Base-by-base conservation (phyloP, 2,888 invertebrate genomes). In the Cantharis rufa region DNA sequence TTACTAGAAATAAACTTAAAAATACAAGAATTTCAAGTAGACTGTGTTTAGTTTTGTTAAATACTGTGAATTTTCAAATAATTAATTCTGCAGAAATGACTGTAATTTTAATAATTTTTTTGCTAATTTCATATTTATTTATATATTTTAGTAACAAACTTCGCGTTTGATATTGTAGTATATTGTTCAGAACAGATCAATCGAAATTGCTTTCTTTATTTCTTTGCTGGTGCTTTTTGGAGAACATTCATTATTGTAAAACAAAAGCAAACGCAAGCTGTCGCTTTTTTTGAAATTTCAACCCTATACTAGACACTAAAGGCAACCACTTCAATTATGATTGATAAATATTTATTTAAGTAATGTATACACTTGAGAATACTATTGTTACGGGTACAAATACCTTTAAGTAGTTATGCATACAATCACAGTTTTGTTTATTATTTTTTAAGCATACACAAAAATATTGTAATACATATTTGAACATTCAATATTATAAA, bases 291-390 rank as follows among this genome's bases (percentile, higher is more conserved):
- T 48, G 24, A 70, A 73, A 70, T 75, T 76, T 71, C 76, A 66
- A 66, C 64, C 64, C 64, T 66, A 66, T 66, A 68, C 61, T 64
- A 78, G 71, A 72, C 69, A 73, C 72, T 72, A 68, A 78, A 75
- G 72, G 78, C 78, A 74, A 68, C 78, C 76, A 78, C 74, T 74
- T 69, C 69, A 81, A 82, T 83, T 82, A 80, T 84, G 80, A 83
- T 83, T 84, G 83, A 86, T 85, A 85, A 86, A 86, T 86, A 86
- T 86, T 86, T 86, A 83, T 84, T 80, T 82, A 82, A 82, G 79
- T 78, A 81, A 80, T 80, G 77, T 71, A 81, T 81, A 81, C 79
- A 73, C 75, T 78, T 71, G 70, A 75, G 70, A 76, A 62, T 71
- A 76, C 76, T 15, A 76, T 76, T 76, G 76, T 76, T 76, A 70